Evolutionary conservation across 1,140 invertebrate genomes (phyloP).

Genomic region (Drosophila pseudoobscura): DNA sequence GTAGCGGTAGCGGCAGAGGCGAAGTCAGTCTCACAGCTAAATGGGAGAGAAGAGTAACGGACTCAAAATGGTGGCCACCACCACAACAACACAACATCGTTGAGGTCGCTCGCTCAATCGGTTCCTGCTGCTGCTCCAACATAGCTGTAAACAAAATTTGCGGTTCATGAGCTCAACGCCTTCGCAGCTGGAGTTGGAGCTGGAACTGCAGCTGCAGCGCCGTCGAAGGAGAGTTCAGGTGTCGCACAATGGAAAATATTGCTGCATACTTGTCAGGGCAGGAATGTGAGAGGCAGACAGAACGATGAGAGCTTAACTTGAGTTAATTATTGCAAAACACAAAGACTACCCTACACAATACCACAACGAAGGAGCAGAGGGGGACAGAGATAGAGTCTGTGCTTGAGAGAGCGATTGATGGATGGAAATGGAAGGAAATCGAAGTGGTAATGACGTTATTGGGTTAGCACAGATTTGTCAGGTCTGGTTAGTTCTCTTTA

Average conservation of each 20-base stretch:
- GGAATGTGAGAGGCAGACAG: not conserved
- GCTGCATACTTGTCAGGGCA: slow-evolving; percentile 67
- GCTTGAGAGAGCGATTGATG: too few relatives aligned
- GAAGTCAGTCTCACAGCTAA: not conserved
- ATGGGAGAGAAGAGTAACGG: slow-evolving; percentile 40
- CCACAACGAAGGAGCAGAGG: slow-evolving; percentile 13
- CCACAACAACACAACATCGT: slow-evolving; percentile 61
- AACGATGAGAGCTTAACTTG: slow-evolving; percentile 62
- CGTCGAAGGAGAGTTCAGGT: slow-evolving; percentile 9
- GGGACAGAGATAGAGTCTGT: too few relatives aligned
- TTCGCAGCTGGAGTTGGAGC: slow-evolving; percentile 42
- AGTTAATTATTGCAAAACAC: slow-evolving; percentile 73
- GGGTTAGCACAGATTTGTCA: too few relatives aligned
- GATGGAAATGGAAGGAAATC: too few relatives aligned
- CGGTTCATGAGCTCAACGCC: slow-evolving; percentile 80
- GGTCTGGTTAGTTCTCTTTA: too few relatives aligned
- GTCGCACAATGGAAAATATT: slow-evolving; percentile 53
- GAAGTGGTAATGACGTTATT: too few relatives aligned
- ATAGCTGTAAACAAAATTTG: slow-evolving; percentile 77
- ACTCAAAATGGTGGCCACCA: slow-evolving; percentile 79
- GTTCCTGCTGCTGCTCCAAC: slow-evolving; percentile 17
- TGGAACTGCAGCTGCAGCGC: slow-evolving; percentile 33
- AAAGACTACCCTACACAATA: slow-evolving; percentile 45
- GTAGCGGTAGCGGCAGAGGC: not conserved
- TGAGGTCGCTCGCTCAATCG: slow-evolving; percentile 48